A percentile compares a stretch with the other conserved stretches of the same genome.
Conservation (phyloP, 2,113 vertebrate genomes). For the Syngnathus scovelli region DNA sequence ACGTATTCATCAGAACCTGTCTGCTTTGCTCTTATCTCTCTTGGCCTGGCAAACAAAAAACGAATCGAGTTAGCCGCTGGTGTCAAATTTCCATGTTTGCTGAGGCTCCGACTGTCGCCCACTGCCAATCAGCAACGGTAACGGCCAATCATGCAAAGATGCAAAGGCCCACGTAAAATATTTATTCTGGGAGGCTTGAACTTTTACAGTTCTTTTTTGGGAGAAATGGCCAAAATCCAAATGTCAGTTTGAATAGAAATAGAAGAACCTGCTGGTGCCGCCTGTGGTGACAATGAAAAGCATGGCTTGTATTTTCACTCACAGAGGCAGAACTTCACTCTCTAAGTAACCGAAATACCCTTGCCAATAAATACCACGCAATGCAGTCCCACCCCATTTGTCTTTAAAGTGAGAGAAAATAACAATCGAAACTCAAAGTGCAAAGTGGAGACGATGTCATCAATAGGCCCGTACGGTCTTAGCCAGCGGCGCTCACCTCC, state of each 20-base stretch:
- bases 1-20: slow-evolving; percentile 61
- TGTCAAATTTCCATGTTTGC: slow-evolving; percentile 10
- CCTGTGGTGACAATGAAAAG: no score
- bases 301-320: no score
- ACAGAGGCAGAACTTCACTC: no score
- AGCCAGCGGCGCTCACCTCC: slow-evolving; percentile 44
- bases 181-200: background rate
- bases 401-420: background rate
- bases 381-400: background rate
- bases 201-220: background rate
- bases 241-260: background rate
- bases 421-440: background rate
- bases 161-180: background rate
- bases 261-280: no score
- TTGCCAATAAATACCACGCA: no score
- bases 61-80: slow-evolving; percentile 29
- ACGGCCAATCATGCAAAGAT: background rate
- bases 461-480: background rate
- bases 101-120: background rate
- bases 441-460: slow-evolving; percentile 1
- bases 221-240: background rate
- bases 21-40: slow-evolving; percentile 58
- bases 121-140: background rate
- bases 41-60: slow-evolving; percentile 63
- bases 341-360: no score